Percentiles rank a stretch among this genome's conserved stretches.
phyloP scores from a whole-genome alignment of 2,113 vertebrate species.

The Rattus norvegicus region GRCr8 NC_086022.1:10564001-10564500 shows the following conservation, averaged over 20 bases:
- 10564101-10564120: constrained; percentile 97
- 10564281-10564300: no score
- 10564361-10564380: fast-evolving
- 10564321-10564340: background rate
- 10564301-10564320: background rate
- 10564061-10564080: constrained; percentile 99
- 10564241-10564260: background rate
- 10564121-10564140: constrained; percentile 97
- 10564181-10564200: fast-evolving
- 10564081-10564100: constrained; percentile 99
- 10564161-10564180: no score
- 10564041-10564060: constrained; percentile 97
- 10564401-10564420: constrained; percentile 99
- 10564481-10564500: background rate
- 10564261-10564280: fast-evolving
- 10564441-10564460: constrained; percentile 97
- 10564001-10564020: background rate
- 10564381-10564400: constrained; percentile 92
- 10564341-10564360: fast-evolving
- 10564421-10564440: constrained; percentile 97
- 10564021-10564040: constrained; percentile 86
- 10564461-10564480: constrained; percentile 88
- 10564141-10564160: constrained; percentile 95
- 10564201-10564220: fast-evolving
- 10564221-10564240: background rate